Evolutionary conservation across 2,797 vertebrate genomes (phyloP).

Genomic region (Coranthus polyacanthus): DNA sequence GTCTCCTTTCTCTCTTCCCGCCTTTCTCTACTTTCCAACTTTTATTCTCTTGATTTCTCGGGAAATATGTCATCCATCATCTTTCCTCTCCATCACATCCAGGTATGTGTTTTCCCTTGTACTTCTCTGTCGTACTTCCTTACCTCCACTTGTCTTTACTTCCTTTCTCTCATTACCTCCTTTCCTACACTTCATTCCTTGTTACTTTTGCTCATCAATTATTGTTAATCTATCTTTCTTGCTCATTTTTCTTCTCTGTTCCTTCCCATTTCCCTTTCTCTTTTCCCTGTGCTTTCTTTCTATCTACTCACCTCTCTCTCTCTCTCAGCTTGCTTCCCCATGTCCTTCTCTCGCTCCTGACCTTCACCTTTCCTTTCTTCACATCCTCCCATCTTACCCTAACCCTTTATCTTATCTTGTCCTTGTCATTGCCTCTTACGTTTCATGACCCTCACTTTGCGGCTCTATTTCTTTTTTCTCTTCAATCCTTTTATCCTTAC

Average conservation of each 20-base stretch:
- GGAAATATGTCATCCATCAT: not conserved
- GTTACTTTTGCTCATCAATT: slow-evolving; percentile 1
- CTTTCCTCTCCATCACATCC: not conserved
- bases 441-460: not conserved
- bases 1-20: not conserved
- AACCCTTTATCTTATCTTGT: not conserved
- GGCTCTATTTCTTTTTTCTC: too few species aligned
- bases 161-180: not conserved
- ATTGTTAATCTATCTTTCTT: not conserved
- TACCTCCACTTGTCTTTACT: slow-evolving; percentile 2
- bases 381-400: not conserved
- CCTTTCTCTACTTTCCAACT: not conserved
- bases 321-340: too few species aligned
- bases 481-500: too few species aligned
- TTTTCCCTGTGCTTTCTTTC: too few species aligned
- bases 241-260: too few species aligned
- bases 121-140: not conserved
- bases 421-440: not conserved
- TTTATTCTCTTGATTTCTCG: not conserved
- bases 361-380: not conserved
- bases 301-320: too few species aligned
- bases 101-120: not conserved
- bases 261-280: too few species aligned
- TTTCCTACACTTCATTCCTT: not conserved
- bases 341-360: not conserved